phyloP scores from a whole-genome alignment of 2,797 vertebrate genomes.

The Kryptopterus vitreolus region DNA sequence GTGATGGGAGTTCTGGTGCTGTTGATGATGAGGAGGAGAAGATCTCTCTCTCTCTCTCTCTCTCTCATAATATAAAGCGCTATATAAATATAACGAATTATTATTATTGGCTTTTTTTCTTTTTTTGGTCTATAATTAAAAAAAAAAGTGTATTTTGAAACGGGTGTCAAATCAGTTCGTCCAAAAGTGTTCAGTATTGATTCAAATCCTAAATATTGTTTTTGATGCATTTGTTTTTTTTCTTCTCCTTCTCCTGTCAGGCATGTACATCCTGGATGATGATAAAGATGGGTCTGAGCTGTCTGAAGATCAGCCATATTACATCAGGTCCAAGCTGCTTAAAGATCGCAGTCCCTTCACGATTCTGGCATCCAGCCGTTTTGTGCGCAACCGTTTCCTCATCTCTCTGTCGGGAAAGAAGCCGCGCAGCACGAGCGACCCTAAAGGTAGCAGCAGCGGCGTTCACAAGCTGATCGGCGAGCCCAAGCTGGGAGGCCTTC shows the following conservation, averaged over 20 bases:
- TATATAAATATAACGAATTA: too few relatives aligned
- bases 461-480: slow-evolving; percentile 73
- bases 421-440: slow-evolving; percentile 89
- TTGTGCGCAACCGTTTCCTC: slow-evolving; percentile 90
- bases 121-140: too few relatives aligned
- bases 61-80: too few relatives aligned
- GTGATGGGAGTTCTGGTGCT: too few relatives aligned
- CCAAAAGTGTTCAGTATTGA: too few relatives aligned
- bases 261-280: slow-evolving; percentile 95
- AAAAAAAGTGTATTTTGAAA: too few relatives aligned
- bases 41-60: too few relatives aligned
- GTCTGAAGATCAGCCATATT: slow-evolving; percentile 84
- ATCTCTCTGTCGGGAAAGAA: slow-evolving; percentile 96
- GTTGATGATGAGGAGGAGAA: too few relatives aligned
- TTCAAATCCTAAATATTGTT: neutral
- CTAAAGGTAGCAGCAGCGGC: slow-evolving; percentile 73
- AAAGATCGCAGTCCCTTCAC: slow-evolving; percentile 95
- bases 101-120: too few relatives aligned
- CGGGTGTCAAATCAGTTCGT: too few relatives aligned
- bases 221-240: too few relatives aligned
- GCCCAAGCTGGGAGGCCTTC: slow-evolving; percentile 76
- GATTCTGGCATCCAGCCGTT: slow-evolving; percentile 88
- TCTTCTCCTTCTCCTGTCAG: slow-evolving; percentile 65
- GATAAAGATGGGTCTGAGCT: slow-evolving; percentile 87
- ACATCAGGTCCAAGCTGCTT: slow-evolving; percentile 83